These are phyloP conservation scores for Danionella dracula DNA, from an alignment of 2,797 vertebrate genomes.

Conservation along the genomic window DNA sequence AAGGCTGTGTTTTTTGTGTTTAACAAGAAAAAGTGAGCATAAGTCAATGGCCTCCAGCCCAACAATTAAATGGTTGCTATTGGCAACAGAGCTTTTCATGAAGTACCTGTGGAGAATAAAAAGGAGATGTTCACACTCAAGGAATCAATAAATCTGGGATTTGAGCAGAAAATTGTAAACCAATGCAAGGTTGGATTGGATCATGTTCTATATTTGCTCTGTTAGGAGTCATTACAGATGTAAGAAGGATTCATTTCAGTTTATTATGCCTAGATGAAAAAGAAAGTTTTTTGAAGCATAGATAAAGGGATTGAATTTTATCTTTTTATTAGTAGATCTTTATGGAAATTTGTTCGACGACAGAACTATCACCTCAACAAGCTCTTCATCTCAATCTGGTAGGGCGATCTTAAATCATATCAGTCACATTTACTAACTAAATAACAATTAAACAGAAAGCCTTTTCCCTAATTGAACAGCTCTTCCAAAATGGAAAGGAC, in stretches of 20 bases:
- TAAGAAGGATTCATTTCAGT: not conserved
- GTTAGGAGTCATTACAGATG: not conserved
- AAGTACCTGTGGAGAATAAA: slow-evolving; percentile 7
- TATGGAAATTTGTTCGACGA: too few relatives aligned
- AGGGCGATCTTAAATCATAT: too few relatives aligned
- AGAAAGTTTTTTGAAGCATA: too few relatives aligned
- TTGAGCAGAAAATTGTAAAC: not conserved
- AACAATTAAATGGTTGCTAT: slow-evolving; percentile 18
- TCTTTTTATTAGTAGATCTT: too few relatives aligned
- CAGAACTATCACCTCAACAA: too few relatives aligned
- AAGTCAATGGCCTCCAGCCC: not conserved
- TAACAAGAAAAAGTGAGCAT: slow-evolving; percentile 11
- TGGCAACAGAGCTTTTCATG: slow-evolving; percentile 19
- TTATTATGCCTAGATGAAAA: too few relatives aligned
- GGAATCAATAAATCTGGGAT: slow-evolving; percentile 11
- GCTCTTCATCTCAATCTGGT: too few relatives aligned
- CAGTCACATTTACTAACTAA: too few relatives aligned
- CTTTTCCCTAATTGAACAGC: not conserved
- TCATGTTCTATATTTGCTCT: not conserved
- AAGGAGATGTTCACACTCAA: not conserved
- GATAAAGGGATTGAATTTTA: too few relatives aligned
- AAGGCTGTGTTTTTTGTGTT: not conserved
- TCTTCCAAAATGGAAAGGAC: not conserved
- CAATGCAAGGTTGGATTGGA: not conserved
- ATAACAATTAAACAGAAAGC: too few relatives aligned